phyloP scores from a whole-genome alignment of 2,113 vertebrate genomes.

The Chlorocebus sabaeus region DNA sequence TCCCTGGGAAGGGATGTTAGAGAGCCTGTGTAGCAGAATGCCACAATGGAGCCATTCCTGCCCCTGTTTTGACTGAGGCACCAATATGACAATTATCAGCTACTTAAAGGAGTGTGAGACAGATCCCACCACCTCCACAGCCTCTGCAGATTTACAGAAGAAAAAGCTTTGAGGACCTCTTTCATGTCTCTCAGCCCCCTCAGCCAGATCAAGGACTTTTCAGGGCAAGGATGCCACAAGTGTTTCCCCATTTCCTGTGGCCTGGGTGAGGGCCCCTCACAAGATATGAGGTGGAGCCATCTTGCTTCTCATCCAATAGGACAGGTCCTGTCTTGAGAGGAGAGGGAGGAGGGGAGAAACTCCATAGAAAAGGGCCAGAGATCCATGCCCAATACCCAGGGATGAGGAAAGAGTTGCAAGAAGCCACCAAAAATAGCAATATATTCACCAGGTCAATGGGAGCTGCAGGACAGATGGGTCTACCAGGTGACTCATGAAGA shows the following conservation, averaged over 20 bases:
- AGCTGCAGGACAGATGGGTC: background rate
- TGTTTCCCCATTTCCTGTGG: background rate
- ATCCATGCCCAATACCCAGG: background rate
- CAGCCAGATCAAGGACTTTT: background rate
- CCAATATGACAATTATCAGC: background rate
- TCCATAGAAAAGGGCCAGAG: background rate
- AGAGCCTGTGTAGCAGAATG: background rate
- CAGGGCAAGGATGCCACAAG: background rate
- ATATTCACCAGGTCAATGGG: background rate
- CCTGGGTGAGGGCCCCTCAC: background rate
- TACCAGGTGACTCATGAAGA: background rate
- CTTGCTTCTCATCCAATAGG: background rate
- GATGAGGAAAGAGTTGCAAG: background rate
- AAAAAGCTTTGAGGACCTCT: background rate
- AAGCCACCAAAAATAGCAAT: background rate
- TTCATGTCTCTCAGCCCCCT: background rate
- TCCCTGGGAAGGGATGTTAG: background rate
- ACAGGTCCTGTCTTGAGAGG: background rate
- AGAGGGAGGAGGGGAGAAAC: background rate
- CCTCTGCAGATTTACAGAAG: background rate
- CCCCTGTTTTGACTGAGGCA: background rate
- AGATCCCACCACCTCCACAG: background rate
- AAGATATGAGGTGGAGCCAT: background rate
- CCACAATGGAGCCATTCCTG: background rate
- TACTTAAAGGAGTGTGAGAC: background rate